phyloP scores from a whole-genome alignment of 2,888 invertebrate genomes.

The Monopis laevigella region DNA sequence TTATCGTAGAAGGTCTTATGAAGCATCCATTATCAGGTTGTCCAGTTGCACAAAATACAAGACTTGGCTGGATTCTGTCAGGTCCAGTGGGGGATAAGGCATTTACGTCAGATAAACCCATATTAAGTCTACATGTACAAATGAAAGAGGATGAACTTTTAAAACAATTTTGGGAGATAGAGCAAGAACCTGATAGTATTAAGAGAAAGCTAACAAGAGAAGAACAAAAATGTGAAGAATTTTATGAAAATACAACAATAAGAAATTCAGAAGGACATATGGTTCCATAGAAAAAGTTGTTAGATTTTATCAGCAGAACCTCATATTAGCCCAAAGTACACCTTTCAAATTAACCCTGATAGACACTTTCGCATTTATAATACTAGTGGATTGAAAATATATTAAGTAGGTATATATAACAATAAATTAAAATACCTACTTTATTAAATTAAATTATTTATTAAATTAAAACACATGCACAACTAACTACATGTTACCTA shows the following conservation, averaged over 20 bases:
- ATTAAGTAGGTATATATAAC: too few species aligned
- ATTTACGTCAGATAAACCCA: neutral
- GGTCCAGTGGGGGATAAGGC: constrained; percentile 11
- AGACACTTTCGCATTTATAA: too few species aligned
- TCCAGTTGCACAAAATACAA: constrained; percentile 18
- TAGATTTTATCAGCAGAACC: too few species aligned
- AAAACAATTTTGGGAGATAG: constrained; percentile 20
- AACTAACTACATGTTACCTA: too few species aligned
- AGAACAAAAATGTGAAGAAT: constrained; percentile 16
- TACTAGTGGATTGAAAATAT: too few species aligned
- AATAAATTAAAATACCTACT: too few species aligned
- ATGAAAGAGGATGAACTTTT: constrained; percentile 19
- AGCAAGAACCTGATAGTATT: constrained; percentile 17
- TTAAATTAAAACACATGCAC: too few species aligned
- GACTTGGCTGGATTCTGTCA: constrained; percentile 22
- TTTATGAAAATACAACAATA: constrained; percentile 18
- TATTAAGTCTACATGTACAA: constrained; percentile 17
- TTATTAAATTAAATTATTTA: too few species aligned
- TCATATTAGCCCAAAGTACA: too few species aligned
- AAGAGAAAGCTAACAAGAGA: constrained; percentile 15
- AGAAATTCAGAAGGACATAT: constrained; percentile 18
- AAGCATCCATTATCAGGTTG: neutral
- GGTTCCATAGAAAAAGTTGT: too few species aligned
- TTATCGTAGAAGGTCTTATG: too few species aligned
- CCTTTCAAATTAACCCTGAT: too few species aligned